A percentile compares a stretch with the other conserved stretches of the same genome.
Evolutionary conservation across 2,888 invertebrate species (phyloP).

Genomic region (Asteroscopus sphinx): DNA sequence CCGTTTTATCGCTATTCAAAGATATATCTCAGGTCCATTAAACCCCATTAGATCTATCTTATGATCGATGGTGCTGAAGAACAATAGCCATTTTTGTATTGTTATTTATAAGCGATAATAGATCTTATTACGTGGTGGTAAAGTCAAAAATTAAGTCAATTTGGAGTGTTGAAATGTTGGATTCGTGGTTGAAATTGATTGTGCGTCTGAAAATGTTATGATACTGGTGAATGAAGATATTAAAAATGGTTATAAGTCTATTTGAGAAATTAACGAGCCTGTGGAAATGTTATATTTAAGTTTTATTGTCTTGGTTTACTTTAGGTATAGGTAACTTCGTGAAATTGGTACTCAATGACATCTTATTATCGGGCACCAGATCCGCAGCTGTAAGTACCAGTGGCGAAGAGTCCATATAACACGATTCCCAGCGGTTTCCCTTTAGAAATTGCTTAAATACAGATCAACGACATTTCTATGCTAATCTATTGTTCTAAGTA

Average conservation of each 20-base stretch:
- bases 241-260: slow-evolving; percentile 8
- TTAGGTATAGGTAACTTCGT: too few species aligned
- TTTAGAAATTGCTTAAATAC: too few species aligned
- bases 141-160: slow-evolving; percentile 31
- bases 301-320: neutral
- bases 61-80: slow-evolving; percentile 59
- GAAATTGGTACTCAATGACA: too few species aligned
- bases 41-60: slow-evolving; percentile 50
- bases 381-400: too few species aligned
- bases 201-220: slow-evolving; percentile 10
- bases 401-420: too few species aligned
- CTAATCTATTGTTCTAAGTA: too few species aligned
- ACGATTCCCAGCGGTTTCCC: too few species aligned
- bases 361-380: too few species aligned
- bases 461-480: too few species aligned
- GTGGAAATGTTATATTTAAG: neutral
- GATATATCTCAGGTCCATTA: slow-evolving; percentile 52
- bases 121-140: slow-evolving; percentile 34
- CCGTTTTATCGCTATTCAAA: slow-evolving; percentile 30
- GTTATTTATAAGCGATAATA: slow-evolving; percentile 51
- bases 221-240: slow-evolving; percentile 14
- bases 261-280: neutral
- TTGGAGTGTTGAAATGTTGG: slow-evolving; percentile 43
- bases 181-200: slow-evolving; percentile 27
- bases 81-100: slow-evolving; percentile 56